Evolutionary conservation across 2,113 vertebrate genomes (phyloP), one percentile per base, ranked within the genome.

Genomic region (Xiphophorus hellerii): DNA sequence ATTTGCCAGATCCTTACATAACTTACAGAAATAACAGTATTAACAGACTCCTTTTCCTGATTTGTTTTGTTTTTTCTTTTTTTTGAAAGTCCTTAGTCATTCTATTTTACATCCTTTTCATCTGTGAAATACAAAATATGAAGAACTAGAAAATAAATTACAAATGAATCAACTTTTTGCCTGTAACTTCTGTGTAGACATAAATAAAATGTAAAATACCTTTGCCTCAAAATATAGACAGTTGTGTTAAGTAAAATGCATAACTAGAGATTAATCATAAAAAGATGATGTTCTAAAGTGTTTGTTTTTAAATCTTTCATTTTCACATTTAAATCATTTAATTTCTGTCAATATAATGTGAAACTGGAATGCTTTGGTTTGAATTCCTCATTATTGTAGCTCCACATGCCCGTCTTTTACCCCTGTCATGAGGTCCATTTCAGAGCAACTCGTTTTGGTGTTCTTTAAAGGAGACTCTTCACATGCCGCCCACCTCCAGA

Each of bases 1-100:
- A 69, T 84, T 83, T 44, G 28, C 51, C 62, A 63, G 63, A 68
- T 68, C 28, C 48, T 85, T 82, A 66, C 9, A 35, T 74, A 71
- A 74, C 25, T 3, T 58, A 25, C 51, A 58, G 51, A 58, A 35
- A 48, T 33, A 64, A 73, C 58, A 72, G 67, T 63, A 39, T 31
- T 27, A 67, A 71, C 37, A 31, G 37, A 76, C 74, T 76, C 54
- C 9, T 63, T 14, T 61, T 44, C 15, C 27, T 29, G 3, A 25
- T 25, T 58, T 20, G 3, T 5, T 54, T 5, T 1, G 9, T n/a
- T 17, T 51, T 6, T 15, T 48, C 5, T 0, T 14, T 51, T 7
- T 20, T 22, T 10, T 9, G 25, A 58, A n/a, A 9, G 10, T 25
- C 25, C 25, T n/a, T 25, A 20, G 51, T 58, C 22, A 58, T 58